Percentiles rank a stretch among this genome's conserved stretches.
These are phyloP conservation scores for Otis tarda DNA, from an alignment of 2,113 vertebrate genomes.

Conservation along the genomic window DNA sequence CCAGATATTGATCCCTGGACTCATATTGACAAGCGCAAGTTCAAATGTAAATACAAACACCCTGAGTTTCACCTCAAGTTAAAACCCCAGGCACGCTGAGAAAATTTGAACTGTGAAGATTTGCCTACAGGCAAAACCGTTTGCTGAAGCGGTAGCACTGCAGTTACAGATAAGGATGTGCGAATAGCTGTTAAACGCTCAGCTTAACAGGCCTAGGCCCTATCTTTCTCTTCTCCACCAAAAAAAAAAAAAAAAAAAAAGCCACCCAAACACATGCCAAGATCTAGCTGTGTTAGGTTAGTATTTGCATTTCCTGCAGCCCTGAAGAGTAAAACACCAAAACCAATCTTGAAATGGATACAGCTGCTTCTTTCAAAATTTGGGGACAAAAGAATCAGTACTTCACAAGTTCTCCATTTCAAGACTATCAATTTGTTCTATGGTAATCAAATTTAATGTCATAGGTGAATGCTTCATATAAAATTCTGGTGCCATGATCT, in stretches of 20 bases:
- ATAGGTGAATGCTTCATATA: neutral
- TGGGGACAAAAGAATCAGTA: neutral
- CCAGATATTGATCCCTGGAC: neutral
- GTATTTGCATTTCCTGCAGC: neutral
- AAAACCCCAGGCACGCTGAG: neutral
- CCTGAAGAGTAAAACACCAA: neutral
- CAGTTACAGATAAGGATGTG: neutral
- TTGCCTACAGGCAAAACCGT: slow-evolving; percentile 37
- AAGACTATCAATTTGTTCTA: neutral
- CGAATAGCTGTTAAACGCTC: neutral
- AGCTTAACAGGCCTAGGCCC: neutral
- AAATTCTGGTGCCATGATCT: neutral
- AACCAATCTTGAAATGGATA: neutral
- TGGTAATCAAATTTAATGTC: neutral
- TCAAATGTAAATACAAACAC: slow-evolving; percentile 32
- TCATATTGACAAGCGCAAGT: neutral
- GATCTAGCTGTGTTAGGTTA: neutral
- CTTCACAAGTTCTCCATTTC: neutral
- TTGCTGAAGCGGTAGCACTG: neutral
- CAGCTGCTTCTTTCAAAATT: neutral
- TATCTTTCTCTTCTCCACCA: neutral
- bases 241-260: too few relatives aligned
- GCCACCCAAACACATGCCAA: neutral
- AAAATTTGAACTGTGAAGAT: neutral
- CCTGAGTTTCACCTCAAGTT: slow-evolving; percentile 17